A percentile compares a stretch with the other conserved stretches of the same genome.
Conservation (phyloP, 2,797 vertebrate genomes). For the Anas georgica region DNA sequence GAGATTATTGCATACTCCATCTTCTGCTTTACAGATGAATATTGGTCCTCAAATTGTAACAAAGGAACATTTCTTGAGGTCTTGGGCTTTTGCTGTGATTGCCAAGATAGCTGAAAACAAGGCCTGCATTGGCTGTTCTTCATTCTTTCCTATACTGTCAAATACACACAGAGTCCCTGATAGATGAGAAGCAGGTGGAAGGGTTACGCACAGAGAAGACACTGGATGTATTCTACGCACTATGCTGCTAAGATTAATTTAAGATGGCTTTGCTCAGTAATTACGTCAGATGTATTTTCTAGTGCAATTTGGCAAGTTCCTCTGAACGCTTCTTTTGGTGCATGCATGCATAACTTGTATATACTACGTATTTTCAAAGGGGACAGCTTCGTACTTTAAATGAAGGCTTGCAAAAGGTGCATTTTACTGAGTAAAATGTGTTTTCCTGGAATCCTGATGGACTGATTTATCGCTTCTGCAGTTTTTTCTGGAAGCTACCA, state of each 20-base stretch:
- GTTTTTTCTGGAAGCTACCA: neutral
- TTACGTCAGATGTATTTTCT: neutral
- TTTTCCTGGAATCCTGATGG: neutral
- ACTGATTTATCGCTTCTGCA: constrained; percentile 1
- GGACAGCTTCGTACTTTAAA: neutral
- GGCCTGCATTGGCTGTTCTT: neutral
- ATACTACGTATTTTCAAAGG: neutral
- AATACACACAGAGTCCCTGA: neutral
- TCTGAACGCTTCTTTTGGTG: neutral
- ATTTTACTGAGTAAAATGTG: neutral
- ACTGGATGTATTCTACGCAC: neutral
- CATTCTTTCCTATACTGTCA: rapidly evolving
- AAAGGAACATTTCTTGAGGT: neutral
- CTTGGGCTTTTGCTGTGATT: neutral
- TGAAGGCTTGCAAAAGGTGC: neutral
- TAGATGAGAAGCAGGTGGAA: neutral
- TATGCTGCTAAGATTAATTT: neutral
- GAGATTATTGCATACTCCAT: rapidly evolving
- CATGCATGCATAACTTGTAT: rapidly evolving
- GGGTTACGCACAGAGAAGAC: neutral
- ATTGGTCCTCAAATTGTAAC: neutral
- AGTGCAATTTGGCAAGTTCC: neutral
- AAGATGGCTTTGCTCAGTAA: neutral
- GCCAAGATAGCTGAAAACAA: neutral
- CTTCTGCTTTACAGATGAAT: neutral